Evolutionary conservation across 2,797 vertebrate species (phyloP), one percentile per base, ranked within the genome.

Genomic region (Anguilla obscura): DNA sequence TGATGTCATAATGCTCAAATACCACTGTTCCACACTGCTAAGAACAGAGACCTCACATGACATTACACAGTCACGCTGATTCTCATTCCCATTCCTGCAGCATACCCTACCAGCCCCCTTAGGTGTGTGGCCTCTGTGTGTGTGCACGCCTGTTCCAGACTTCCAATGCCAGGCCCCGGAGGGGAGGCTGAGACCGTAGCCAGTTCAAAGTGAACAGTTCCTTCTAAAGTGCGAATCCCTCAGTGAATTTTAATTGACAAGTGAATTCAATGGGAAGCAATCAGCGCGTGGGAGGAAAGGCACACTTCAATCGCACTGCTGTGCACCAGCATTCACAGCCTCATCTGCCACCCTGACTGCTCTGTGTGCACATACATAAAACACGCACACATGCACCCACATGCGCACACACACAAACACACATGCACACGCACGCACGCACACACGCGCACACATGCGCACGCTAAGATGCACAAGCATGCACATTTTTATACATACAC

Each of bases 161-260:
- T 1, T 71, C 30, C n/a, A 71, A 24, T 84, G 21, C 16, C 50
- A 84, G 30, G 9, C n/a, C 83, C 83, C 48, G 52, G 24, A 84
- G n/a, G 48, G 24, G 12, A 56, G 48, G 14, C 83, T 12, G 21
- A 84, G 52, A 84, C 83, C 12, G 50, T 40, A 84, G 27, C 27
- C 27, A 18, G 16, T 58, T 58, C 54, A 58, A 63, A 85, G 30
- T 33, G 54, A 63, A 58, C 56, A 30, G 30, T 85, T 85, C 54
- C 84, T 36, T 85, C 56, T 21, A 60, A 33, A 85, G 84, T 85
- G 84, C 5, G 8, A 58, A 85, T 85, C 56, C 56, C 56, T 85
- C 30, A 16, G 52, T 85, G 50, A 56, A 56, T 36, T 85, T 85
- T 85, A 85, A 85, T 56, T 85, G 84, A 56, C 83, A 71, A 69